Percentiles rank a stretch among this genome's conserved stretches.
Conservation (phyloP, 2,113 vertebrate genomes). For the Vidua chalybeata region DNA sequence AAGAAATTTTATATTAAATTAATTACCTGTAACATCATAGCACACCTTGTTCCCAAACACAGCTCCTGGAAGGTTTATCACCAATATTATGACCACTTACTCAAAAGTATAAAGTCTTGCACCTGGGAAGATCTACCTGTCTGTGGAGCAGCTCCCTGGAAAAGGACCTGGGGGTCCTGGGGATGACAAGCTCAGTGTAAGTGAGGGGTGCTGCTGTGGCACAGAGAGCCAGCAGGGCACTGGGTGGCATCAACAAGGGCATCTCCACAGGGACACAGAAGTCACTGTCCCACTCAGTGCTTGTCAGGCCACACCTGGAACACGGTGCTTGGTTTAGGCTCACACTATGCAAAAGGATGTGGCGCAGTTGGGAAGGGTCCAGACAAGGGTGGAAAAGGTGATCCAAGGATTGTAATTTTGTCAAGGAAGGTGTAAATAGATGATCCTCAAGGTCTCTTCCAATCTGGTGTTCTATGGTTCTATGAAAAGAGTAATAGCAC, state of each 20-base stretch:
- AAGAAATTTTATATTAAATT: neutral
- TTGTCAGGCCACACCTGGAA: neutral
- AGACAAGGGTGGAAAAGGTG: neutral
- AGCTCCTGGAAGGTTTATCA: neutral
- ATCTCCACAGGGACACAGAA: neutral
- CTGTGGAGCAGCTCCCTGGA: neutral
- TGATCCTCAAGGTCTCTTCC: neutral
- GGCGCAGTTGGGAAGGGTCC: neutral
- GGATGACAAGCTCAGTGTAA: neutral
- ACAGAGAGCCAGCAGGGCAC: fast-evolving
- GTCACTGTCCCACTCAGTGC: neutral
- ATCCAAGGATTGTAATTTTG: neutral
- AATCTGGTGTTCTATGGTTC: neutral
- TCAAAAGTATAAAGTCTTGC: neutral
- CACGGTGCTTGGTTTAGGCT: neutral
- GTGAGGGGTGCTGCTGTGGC: neutral
- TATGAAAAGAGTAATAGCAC: neutral
- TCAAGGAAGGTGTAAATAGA: neutral
- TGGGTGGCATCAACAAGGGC: neutral
- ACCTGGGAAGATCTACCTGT: too few relatives aligned
- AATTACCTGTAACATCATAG: neutral
- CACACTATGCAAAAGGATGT: neutral
- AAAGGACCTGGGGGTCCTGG: neutral
- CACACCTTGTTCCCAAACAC: neutral
- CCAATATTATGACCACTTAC: neutral